These are phyloP conservation scores for Ascidia mentula DNA, from an alignment of 23 tunicate species.

Conservation along the genomic window DNA sequence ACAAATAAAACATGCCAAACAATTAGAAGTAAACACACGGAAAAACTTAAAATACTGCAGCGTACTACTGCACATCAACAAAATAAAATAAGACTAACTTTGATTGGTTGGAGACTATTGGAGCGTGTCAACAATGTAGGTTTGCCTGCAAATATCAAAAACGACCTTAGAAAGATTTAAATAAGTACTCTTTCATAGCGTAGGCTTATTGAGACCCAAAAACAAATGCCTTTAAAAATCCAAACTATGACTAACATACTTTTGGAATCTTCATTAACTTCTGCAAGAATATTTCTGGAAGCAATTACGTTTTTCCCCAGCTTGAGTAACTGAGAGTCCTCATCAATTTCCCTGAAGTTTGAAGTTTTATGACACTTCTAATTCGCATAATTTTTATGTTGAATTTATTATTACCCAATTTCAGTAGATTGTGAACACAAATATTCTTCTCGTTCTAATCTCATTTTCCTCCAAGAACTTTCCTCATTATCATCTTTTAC, in stretches of 20 bases:
- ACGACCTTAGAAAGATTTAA: no score
- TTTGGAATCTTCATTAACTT: conserved; percentile 44
- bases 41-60: neutral
- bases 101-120: neutral
- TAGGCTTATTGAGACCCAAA: no score
- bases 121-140: neutral
- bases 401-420: neutral
- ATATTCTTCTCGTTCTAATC: conserved; percentile 78
- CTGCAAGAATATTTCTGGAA: conserved; percentile 23
- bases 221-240: no score
- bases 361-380: neutral
- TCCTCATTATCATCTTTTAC: conserved; percentile 45
- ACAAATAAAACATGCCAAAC: neutral
- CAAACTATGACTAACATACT: no score
- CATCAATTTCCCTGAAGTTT: neutral
- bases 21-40: neutral
- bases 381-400: neutral
- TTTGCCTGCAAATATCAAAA: neutral
- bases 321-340: conserved; percentile 51
- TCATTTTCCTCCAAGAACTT: conserved; percentile 70
- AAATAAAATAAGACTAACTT: neutral
- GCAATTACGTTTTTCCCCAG: conserved; percentile 40
- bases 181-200: no score
- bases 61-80: no score
- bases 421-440: conserved; percentile 10